A percentile compares a stretch with the other conserved stretches of the same genome.
Conservation (phyloP, 2,888 invertebrate genomes). For the Chrysolina americana region DNA sequence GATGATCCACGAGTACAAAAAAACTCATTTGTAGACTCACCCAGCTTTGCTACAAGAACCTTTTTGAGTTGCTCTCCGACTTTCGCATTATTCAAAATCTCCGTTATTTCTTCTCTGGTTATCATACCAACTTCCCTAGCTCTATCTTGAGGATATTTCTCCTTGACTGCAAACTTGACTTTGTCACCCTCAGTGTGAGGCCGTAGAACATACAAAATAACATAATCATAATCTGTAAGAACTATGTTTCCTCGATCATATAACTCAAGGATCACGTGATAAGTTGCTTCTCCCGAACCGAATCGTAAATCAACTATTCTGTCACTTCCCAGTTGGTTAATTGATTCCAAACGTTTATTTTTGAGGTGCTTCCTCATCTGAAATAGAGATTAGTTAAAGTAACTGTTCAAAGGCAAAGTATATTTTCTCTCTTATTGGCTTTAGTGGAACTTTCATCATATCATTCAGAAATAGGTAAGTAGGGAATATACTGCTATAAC, state of each 20-base stretch:
- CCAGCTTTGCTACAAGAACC: slow-evolving; percentile 84
- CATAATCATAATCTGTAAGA: slow-evolving; percentile 91
- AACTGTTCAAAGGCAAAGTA: too few species aligned
- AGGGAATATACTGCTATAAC: too few species aligned
- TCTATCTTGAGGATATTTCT: slow-evolving; percentile 88
- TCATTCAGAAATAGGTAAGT: too few species aligned
- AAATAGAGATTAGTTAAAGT: slow-evolving; percentile 56
- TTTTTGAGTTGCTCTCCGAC: slow-evolving; percentile 85
- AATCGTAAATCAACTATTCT: slow-evolving; percentile 96
- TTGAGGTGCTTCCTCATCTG: slow-evolving; percentile 96
- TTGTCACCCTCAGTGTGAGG: slow-evolving; percentile 95
- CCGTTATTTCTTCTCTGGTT: slow-evolving; percentile 72
- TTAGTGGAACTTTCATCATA: too few species aligned
- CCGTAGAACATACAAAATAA: slow-evolving; percentile 92
- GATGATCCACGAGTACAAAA: background rate
- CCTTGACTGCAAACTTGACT: slow-evolving; percentile 91
- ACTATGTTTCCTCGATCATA: slow-evolving; percentile 97
- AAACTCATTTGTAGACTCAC: slow-evolving; percentile 66
- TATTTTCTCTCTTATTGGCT: too few species aligned
- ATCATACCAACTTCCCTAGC: slow-evolving; percentile 78
- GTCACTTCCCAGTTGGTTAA: slow-evolving; percentile 92
- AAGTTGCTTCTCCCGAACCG: slow-evolving; percentile 92
- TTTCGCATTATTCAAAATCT: slow-evolving; percentile 77
- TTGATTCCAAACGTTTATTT: slow-evolving; percentile 91
- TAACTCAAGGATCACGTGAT: slow-evolving; percentile 94